Conservation (phyloP, 1,140 invertebrate species). For the Aplysia californica region DNA sequence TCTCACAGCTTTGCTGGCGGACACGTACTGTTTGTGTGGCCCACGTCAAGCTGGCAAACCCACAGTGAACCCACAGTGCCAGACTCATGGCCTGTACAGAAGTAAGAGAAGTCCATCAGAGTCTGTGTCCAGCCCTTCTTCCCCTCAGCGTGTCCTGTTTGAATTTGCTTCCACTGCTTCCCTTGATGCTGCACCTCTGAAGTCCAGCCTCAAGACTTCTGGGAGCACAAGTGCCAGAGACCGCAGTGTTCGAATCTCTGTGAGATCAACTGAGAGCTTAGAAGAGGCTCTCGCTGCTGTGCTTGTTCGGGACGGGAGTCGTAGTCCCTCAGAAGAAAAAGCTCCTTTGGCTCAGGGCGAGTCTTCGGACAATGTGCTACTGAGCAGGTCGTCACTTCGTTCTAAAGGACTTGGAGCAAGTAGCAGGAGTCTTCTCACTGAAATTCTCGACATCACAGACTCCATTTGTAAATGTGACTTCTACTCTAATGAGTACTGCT, state of each 20-base stretch:
- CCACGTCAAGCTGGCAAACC: constrained; percentile 15
- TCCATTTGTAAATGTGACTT: constrained; percentile 21
- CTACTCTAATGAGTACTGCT: constrained; percentile 12
- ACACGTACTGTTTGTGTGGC: constrained; percentile 33
- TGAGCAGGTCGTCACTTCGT: too few relatives aligned
- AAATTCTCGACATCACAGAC: constrained; percentile 4
- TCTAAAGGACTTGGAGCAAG: too few relatives aligned
- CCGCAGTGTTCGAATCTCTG: constrained; percentile 24
- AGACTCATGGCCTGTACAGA: constrained; percentile 1
- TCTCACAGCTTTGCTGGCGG: neutral
- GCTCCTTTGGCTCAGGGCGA: constrained; percentile 39
- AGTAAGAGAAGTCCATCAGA: too few relatives aligned
- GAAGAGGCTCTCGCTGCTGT: constrained; percentile 20
- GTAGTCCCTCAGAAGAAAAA: too few relatives aligned
- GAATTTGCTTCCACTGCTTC: too few relatives aligned
- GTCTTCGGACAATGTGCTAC: constrained; percentile 31
- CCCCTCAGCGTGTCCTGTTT: too few relatives aligned
- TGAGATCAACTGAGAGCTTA: constrained; percentile 37
- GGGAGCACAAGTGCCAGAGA: neutral
- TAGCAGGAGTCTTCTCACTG: neutral
- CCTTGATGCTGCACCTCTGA: too few relatives aligned
- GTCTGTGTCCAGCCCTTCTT: too few relatives aligned
- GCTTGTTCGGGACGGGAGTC: constrained; percentile 32
- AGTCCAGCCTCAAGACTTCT: constrained; percentile 28
- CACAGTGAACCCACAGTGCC: neutral